Evolutionary conservation across 2,888 invertebrate species (phyloP).

Genomic region (Drosophila kanekoi): DNA sequence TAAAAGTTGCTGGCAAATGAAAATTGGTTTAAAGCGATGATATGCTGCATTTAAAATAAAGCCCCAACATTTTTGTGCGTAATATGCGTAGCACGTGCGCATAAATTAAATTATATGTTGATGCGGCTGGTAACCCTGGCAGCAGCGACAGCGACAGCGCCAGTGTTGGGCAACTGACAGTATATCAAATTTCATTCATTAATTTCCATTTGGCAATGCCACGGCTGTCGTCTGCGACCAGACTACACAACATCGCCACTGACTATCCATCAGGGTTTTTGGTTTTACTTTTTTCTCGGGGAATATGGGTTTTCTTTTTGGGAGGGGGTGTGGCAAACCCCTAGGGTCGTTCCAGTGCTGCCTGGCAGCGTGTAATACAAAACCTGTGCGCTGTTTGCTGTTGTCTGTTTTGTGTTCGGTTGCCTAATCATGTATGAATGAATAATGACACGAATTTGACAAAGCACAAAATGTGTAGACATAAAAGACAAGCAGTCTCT

Average conservation of each 20-base stretch:
- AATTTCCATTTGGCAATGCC: conserved; percentile 78
- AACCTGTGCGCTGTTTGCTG: conserved; percentile 65
- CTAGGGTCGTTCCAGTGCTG: conserved; percentile 23
- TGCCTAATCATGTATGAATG: conserved; percentile 81
- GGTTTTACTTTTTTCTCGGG: not conserved
- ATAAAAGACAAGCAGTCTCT: conserved; percentile 62
- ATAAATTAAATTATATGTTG: conserved; percentile 63
- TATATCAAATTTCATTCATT: conserved; percentile 81
- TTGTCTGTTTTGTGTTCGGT: conserved; percentile 38
- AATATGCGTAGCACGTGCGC: conserved; percentile 49
- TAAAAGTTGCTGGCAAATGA: conserved; percentile 55
- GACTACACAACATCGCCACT: conserved; percentile 10
- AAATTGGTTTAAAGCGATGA: conserved; percentile 51
- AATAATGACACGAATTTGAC: conserved; percentile 81
- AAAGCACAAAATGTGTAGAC: conserved; percentile 67
- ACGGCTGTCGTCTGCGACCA: conserved; percentile 61
- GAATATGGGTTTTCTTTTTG: not conserved
- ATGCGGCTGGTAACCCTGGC: conserved; percentile 40
- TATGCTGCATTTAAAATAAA: conserved; percentile 33
- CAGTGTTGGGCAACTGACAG: conserved; percentile 58
- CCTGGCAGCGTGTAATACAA: conserved; percentile 64
- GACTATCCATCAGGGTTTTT: conserved; percentile 48
- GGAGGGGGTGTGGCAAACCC: conserved; percentile 32
- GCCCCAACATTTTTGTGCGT: conserved; percentile 5
- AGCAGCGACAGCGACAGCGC: not conserved